phyloP scores from a whole-genome alignment of 2,888 invertebrate genomes.

The Antheraea yamamai region DNA sequence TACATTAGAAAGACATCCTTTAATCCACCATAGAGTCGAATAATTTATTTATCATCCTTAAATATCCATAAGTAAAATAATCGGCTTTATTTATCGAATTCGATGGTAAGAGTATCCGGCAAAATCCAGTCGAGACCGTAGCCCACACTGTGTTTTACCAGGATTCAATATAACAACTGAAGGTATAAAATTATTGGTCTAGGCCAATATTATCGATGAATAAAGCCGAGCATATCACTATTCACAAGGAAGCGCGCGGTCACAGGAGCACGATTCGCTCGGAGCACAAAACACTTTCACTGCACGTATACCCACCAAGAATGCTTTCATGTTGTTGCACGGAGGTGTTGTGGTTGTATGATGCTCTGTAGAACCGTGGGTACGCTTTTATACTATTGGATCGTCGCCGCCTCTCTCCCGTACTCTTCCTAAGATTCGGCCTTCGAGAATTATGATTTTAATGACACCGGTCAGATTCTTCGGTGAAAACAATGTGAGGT shows the following conservation, averaged over 20 bases:
- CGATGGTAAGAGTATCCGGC: conserved; percentile 21
- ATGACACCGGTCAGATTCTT: conserved; percentile 76
- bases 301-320: conserved; percentile 79
- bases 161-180: conserved; percentile 1
- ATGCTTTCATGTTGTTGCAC: conserved; percentile 81
- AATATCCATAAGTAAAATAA: conserved; percentile 42
- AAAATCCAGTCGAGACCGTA: conserved; percentile 5
- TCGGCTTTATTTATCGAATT: conserved; percentile 43
- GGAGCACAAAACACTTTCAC: conserved; percentile 79
- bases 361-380: conserved; percentile 67
- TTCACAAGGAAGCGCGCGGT: conserved; percentile 37
- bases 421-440: conserved; percentile 80
- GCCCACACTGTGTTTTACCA: not conserved
- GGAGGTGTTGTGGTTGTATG: conserved; percentile 78
- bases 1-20: conserved; percentile 40
- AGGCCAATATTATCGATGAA: conserved; percentile 37
- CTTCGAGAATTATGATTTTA: conserved; percentile 82
- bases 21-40: no score
- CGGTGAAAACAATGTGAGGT: conserved; percentile 75
- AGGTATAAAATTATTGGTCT: conserved; percentile 18
- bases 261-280: conserved; percentile 63
- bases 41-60: conserved; percentile 29
- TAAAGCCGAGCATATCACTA: conserved; percentile 48
- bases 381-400: conserved; percentile 71
- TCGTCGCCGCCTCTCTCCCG: conserved; percentile 77